Evolutionary conservation across 1,140 invertebrate genomes (phyloP), one percentile per base, ranked within the genome.

Genomic region (Bombus confusus): DNA sequence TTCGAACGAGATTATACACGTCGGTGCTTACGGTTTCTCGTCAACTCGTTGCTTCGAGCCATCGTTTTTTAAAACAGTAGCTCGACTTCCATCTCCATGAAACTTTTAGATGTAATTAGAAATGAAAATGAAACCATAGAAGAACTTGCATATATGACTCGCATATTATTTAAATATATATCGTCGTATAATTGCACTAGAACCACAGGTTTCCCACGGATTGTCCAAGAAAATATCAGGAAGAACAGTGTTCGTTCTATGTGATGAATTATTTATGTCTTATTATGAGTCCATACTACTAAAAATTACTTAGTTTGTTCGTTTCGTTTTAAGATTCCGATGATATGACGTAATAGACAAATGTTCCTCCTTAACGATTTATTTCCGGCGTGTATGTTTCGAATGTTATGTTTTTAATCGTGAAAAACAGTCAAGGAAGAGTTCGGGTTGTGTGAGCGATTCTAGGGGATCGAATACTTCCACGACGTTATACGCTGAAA

Each of bases 51-150:
- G 59, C 39, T 28, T 64, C 25, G 4, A 64, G 31, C 43, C 31
- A 41, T 22, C 64, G 13, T 41, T 39, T 52, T 62, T 78, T 47
- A 12, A 73, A 71, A 74, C 37, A 57, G 57, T 66, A 34, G 18
- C 28, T 28, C 31, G 15, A 52, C 43, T 28, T 22, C 1, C 9
- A 15, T 28, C 25, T 37, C 1, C 28, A 31, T 86, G 69, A 75
- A 86, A 88, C 25, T 82, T 86, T 84, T 43, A 79, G 3, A n/a
- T 39, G 52, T 62, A 84, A 79, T 84, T 68, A 84, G 71, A 59
- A 22, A 73, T 43, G 72, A 37, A 75, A 57, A 75, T 74, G 79
- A 74, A 74, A 81, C 8, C 28, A 1, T 5, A n/a, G 13, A 57
- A 31, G 2, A 59, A 37, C 13, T 2, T 3, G 13, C 39, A 15